A percentile compares a stretch with the other conserved stretches of the same genome.
These are phyloP conservation scores for Grapholita molesta DNA, from an alignment of 1,140 invertebrate genomes.

Conservation along the genomic window DNA sequence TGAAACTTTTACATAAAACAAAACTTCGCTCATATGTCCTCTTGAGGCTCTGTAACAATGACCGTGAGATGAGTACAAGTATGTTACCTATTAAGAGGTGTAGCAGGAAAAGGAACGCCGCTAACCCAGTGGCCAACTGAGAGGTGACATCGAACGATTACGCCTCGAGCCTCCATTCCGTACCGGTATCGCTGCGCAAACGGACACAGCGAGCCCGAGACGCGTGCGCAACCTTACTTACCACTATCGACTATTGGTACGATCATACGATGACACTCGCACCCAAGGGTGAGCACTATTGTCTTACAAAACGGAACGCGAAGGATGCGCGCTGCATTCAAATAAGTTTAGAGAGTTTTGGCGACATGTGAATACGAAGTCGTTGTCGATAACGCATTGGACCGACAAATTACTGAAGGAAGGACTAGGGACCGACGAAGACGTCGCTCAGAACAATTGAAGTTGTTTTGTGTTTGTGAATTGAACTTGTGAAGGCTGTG, in stretches of 20 bases:
- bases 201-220: slow-evolving; percentile 45
- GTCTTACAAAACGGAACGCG: slow-evolving; percentile 67
- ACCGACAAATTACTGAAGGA: slow-evolving; percentile 45
- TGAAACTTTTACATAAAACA: not conserved
- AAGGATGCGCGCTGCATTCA: slow-evolving; percentile 56
- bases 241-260: slow-evolving; percentile 27
- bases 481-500: not conserved
- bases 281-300: slow-evolving; percentile 60
- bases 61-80: not conserved
- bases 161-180: slow-evolving; percentile 58
- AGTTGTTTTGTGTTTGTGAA: not conserved
- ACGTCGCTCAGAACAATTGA: slow-evolving; percentile 21
- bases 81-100: slow-evolving; percentile 59
- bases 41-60: not conserved
- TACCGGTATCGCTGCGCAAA: slow-evolving; percentile 52
- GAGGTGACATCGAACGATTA: slow-evolving; percentile 58
- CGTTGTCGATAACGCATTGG: slow-evolving; percentile 40
- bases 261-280: slow-evolving; percentile 47
- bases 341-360: slow-evolving; percentile 73
- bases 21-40: not conserved
- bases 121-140: slow-evolving; percentile 74
- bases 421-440: slow-evolving; percentile 50
- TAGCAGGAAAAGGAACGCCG: slow-evolving; percentile 71
- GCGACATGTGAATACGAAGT: slow-evolving; percentile 64
- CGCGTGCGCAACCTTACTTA: slow-evolving; percentile 42